phyloP scores from a whole-genome alignment of 2,113 vertebrate species.

The Centropus unirufus region DNA sequence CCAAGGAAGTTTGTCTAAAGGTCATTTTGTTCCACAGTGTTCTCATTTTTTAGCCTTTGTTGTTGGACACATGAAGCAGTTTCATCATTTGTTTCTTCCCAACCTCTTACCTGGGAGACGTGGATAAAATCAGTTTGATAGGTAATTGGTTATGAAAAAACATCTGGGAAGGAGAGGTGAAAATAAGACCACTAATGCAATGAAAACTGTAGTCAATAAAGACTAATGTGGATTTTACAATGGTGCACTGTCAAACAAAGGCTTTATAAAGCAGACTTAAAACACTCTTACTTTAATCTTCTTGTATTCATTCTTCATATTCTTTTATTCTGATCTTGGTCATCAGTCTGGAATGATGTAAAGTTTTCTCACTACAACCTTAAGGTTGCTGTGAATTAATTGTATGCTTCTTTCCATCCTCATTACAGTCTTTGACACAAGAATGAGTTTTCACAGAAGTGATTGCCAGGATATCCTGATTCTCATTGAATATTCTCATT shows the following conservation, averaged over 20 bases:
- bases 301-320: neutral
- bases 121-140: neutral
- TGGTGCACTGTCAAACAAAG: neutral
- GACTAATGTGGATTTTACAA: neutral
- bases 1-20: neutral
- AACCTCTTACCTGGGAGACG: neutral
- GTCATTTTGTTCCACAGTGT: neutral
- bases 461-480: constrained; percentile 19
- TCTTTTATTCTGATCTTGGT: neutral
- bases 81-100: neutral
- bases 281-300: neutral
- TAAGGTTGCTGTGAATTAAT: constrained; percentile 41
- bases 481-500: constrained; percentile 68
- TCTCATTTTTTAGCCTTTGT: neutral
- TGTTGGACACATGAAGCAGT: neutral
- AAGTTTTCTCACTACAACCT: neutral
- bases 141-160: neutral
- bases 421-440: constrained; percentile 50
- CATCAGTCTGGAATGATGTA: neutral
- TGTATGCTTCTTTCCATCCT: constrained; percentile 45
- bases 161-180: neutral
- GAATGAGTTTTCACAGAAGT: constrained; percentile 36
- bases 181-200: neutral
- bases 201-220: neutral
- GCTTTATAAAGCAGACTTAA: neutral